These are phyloP conservation scores for Pyralis farinalis DNA, from an alignment of 2,888 invertebrate genomes.

Conservation along the genomic window DNA sequence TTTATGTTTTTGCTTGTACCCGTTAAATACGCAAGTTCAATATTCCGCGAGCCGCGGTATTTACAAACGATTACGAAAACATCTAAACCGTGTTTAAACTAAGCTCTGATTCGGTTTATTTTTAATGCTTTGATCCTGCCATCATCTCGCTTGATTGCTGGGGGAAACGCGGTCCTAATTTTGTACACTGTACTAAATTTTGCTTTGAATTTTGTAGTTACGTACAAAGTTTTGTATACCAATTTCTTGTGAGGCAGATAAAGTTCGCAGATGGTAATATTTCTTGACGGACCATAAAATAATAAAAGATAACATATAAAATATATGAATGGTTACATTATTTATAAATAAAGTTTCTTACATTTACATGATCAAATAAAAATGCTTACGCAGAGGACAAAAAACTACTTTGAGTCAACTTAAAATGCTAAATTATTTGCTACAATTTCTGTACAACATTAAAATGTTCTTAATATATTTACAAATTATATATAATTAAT, in stretches of 20 bases:
- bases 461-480: no score
- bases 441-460: no score
- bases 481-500: no score
- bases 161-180: constrained; percentile 25
- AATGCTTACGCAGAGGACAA: no score
- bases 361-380: no score
- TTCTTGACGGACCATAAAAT: not conserved
- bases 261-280: not conserved
- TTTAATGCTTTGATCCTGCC: constrained; percentile 59
- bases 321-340: no score
- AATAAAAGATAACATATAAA: no score
- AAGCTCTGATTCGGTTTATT: constrained; percentile 53
- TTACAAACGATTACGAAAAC: constrained; percentile 60
- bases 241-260: not conserved
- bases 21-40: constrained; percentile 1
- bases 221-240: no score
- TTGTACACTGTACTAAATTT: constrained; percentile 13
- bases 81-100: constrained; percentile 46
- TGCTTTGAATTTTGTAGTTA: not conserved
- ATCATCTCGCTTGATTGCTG: constrained; percentile 40
- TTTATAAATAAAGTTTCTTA: no score
- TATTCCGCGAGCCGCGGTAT: constrained; percentile 39
- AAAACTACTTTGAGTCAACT: no score
- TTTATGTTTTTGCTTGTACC: not conserved
- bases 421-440: no score